A percentile compares a stretch with the other conserved stretches of the same genome.
Evolutionary conservation across 2,797 vertebrate genomes (phyloP).

Genomic region (Chloroceryle inda): DNA sequence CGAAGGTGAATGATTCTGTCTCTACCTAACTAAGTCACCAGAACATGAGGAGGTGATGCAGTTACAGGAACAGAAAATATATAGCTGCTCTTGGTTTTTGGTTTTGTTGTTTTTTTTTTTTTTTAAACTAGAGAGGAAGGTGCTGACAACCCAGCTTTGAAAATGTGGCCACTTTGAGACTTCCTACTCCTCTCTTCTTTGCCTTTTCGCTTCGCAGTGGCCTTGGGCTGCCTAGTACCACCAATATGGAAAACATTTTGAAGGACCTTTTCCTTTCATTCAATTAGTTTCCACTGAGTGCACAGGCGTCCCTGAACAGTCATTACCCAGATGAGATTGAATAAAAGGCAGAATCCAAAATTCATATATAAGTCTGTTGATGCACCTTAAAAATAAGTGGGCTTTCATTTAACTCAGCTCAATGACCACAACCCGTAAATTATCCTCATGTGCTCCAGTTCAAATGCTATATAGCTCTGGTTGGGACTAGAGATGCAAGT

Average conservation of each 20-base stretch:
- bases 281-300: neutral
- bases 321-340: neutral
- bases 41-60: neutral
- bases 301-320: neutral
- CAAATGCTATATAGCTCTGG: neutral
- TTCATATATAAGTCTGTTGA: neutral
- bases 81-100: neutral
- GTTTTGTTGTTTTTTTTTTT: too few relatives aligned
- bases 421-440: neutral
- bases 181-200: neutral
- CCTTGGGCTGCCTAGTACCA: neutral
- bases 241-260: neutral
- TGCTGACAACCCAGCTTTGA: neutral
- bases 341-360: constrained; percentile 6
- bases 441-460: neutral
- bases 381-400: neutral
- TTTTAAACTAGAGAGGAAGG: neutral
- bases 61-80: neutral
- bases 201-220: neutral
- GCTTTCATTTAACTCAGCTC: neutral
- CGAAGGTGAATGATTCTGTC: neutral
- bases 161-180: neutral
- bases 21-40: neutral
- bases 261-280: neutral
- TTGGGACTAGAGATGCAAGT: neutral